A percentile compares a stretch with the other conserved stretches of the same genome.
Conservation (phyloP, 2,113 vertebrate genomes). For the Enhydra lutris region DNA sequence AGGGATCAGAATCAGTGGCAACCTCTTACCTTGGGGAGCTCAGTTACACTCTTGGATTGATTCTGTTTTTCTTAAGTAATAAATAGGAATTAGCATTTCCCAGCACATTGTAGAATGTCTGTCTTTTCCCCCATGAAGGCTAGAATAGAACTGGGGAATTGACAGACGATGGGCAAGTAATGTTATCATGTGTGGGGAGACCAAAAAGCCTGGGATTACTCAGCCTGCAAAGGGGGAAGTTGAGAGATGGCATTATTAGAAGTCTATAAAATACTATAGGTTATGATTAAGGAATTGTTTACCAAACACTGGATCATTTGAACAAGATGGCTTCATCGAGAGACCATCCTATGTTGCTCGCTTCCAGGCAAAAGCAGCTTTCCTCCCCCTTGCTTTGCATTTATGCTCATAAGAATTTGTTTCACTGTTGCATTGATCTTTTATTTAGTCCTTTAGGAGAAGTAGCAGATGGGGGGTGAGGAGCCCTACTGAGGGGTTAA, state of each 20-base stretch:
- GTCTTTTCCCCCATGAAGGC: background rate
- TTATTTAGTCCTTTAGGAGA: background rate
- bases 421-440: background rate
- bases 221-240: background rate
- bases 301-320: background rate
- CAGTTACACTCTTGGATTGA: background rate
- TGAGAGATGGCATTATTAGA: background rate
- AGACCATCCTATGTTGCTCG: background rate
- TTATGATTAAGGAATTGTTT: background rate
- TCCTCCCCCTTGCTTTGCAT: no score
- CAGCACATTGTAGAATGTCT: background rate
- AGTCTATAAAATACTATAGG: background rate
- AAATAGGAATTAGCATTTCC: slow-evolving; percentile 22
- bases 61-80: background rate
- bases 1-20: background rate
- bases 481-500: background rate
- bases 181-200: background rate
- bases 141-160: background rate
- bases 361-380: background rate
- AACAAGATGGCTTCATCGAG: background rate
- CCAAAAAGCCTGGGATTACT: background rate
- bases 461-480: background rate
- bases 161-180: background rate
- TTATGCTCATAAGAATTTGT: background rate
- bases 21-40: background rate